These are phyloP conservation scores for Ceyx margarethae DNA, from an alignment of 2,113 vertebrate genomes.

Conservation along the genomic window DNA sequence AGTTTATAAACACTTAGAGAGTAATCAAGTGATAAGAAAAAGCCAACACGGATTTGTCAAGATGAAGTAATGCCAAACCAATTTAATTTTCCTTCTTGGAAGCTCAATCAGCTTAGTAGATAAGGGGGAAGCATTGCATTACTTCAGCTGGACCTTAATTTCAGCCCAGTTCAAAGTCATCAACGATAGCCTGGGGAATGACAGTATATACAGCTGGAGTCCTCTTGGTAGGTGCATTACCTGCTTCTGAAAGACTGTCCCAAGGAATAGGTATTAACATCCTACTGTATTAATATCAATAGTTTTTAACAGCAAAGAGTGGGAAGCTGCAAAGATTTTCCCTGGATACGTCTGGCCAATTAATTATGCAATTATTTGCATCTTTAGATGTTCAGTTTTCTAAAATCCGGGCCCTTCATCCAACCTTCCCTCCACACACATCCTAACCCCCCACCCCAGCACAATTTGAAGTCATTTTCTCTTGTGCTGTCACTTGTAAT, in stretches of 20 bases:
- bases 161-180: not conserved
- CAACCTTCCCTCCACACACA: too few species aligned
- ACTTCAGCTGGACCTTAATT: not conserved
- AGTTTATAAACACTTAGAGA: conserved; percentile 2
- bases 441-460: too few species aligned
- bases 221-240: not conserved
- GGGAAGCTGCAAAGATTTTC: not conserved
- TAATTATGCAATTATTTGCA: not conserved
- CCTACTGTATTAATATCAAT: not conserved
- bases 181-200: not conserved
- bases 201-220: not conserved
- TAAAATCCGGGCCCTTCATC: not conserved
- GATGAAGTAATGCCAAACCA: not conserved
- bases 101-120: not conserved
- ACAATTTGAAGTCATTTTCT: too few species aligned
- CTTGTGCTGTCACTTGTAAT: too few species aligned
- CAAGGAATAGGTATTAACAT: not conserved
- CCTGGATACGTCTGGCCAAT: not conserved
- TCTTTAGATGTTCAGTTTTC: not conserved
- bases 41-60: not conserved
- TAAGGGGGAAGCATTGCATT: not conserved
- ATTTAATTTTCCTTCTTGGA: not conserved
- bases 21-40: conserved; percentile 18
- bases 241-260: not conserved
- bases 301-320: not conserved